Evolutionary conservation across 1,140 invertebrate species (phyloP), one percentile per base, ranked within the genome.

Genomic region (Acromyrmex echinatior): DNA sequence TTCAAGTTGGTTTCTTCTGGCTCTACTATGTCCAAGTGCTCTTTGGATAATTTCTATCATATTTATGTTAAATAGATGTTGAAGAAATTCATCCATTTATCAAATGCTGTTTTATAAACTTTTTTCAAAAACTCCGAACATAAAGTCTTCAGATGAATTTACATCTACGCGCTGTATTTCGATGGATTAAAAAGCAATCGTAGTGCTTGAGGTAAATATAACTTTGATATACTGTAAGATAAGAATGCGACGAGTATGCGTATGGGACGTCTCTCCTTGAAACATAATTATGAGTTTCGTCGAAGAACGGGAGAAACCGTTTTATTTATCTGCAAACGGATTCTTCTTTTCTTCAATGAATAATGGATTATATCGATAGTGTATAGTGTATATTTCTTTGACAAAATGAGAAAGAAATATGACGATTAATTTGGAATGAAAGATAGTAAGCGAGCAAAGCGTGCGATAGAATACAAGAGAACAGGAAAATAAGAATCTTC

Each of bases 401-500:
- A 74, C 53, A 68, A 68, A 73, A n/a, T 4, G 18, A 45, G 14
- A 63, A n/a, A 35, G 14, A 18, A 60, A 58, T 56, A 28, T 28
- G n/a, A 63, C 60, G 68, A 79, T 85, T 45, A 81, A 85, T 53
- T 81, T 68, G 80, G 86, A 78, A 62, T 60, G 68, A 78, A 74
- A 77, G 84, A 78, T 60, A 60, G 68, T 56, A 81, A 63, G n/a
- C n/a, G 63, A 76, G 74, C 51, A 62, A 84, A 88, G 58, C 49
- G 53, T 49, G 51, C 71, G 80, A 87, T 7, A 70, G 53, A 58
- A 84, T 49, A 9, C 14, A 35, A 35, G 39, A 74, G 25, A 39
- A 60, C 49, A 58, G 16, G 5, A 82, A 82, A 49, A 84, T 62
- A 90, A 87, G 71, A 93, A 93, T 93, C 92, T 90, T 92, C 90